Base-by-base conservation (phyloP, 2,888 invertebrate species). In the Trissolcus brochymenae region DNA sequence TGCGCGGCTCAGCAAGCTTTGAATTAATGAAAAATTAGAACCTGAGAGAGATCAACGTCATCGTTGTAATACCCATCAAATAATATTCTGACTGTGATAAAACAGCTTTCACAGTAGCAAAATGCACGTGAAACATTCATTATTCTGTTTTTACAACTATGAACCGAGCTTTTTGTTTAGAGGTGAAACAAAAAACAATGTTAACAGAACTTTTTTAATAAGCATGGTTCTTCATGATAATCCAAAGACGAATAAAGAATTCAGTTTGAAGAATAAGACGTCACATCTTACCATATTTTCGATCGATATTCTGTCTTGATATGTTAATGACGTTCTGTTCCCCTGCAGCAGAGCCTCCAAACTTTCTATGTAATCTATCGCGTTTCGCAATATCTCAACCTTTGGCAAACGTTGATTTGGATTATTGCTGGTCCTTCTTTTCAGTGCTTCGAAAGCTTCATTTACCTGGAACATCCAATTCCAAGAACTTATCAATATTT, bases 331-430 rank as follows among this genome's bases (percentile, higher is more conserved):
- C 80, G 80, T 79, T 82, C 90, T 89, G 9, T 93, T 92, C 0
- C 92, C 94, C 87, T 95, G 92, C 2, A 97, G 88, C 4, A 97
- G 91, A 72, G 96, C 95, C 86, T 97, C 96, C 80, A 97, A 90
- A 81, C 95, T 94, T 87, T 98, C 98, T 81, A 99, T 99, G 88
- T 99, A 98, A 84, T 98, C 98, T 86, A 99, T 99, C 49, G 99
- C 99, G 83, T 98, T 98, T 78, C 98, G 91, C 43, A 99, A 91
- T 81, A 99, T 99, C 90, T 99, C 99, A 79, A 99, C 95, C 91
- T 99, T 99, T 1, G 99, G 98, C 83, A 99, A 91, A 65, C 99
- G 91, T 84, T 99, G 99, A 86, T 96, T 98, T 0, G 98, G 98
- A 90, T 97, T 97, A 70, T 96, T 95, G 84, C 98, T 95, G 0